A percentile compares a stretch with the other conserved stretches of the same genome.
phyloP scores from a whole-genome alignment of 1,140 invertebrate species.

The Diorhabda elongata region DNA sequence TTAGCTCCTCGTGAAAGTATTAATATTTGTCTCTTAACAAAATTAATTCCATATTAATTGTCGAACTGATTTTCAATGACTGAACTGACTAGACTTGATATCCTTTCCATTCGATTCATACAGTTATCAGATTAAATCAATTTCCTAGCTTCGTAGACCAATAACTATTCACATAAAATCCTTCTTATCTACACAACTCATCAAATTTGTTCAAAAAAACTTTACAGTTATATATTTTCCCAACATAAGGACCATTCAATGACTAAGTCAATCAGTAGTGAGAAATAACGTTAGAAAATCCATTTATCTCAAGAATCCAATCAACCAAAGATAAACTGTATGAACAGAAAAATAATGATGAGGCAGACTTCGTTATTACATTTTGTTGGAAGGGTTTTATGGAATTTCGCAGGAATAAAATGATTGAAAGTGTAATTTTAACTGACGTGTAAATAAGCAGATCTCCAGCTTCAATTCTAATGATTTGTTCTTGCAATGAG shows the following conservation, averaged over 20 bases:
- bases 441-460: background rate
- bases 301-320: slow-evolving; percentile 2
- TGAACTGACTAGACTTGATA: too few relatives aligned
- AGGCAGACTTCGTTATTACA: background rate
- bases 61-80: too few relatives aligned
- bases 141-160: background rate
- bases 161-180: background rate
- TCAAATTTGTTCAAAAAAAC: background rate
- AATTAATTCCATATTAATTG: too few relatives aligned
- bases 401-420: background rate
- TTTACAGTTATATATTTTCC: background rate
- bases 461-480: too few relatives aligned
- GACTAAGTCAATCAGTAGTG: background rate
- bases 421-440: slow-evolving; percentile 1
- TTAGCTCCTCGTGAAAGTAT: too few relatives aligned
- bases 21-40: too few relatives aligned
- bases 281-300: background rate
- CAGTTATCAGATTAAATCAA: too few relatives aligned
- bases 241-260: background rate
- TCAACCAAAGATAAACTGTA: slow-evolving; percentile 2
- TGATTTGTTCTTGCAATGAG: too few relatives aligned
- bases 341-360: slow-evolving; percentile 2
- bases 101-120: too few relatives aligned
- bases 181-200: background rate
- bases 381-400: background rate